A percentile compares a stretch with the other conserved stretches of the same genome.
phyloP scores from a whole-genome alignment of 2,888 invertebrate genomes.

The Mechanitis mazaeus region DNA sequence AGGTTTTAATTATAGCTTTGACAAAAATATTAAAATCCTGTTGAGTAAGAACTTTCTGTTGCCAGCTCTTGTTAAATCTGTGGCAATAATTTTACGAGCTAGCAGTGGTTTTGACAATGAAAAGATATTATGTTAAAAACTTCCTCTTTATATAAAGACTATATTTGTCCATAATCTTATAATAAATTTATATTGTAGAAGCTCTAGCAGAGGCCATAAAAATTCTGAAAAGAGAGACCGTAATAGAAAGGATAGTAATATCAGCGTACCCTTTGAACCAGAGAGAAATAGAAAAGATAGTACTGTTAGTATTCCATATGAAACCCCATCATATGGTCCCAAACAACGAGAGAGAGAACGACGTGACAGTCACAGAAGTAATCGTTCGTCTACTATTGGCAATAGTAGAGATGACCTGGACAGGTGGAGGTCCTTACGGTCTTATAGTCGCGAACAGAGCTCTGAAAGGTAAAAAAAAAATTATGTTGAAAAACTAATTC shows the following conservation, averaged over 20 bases:
- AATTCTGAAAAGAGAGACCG: constrained; percentile 61
- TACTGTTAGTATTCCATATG: constrained; percentile 61
- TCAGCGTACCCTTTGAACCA: constrained; percentile 54
- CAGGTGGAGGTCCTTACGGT: constrained; percentile 66
- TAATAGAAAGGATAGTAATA: constrained; percentile 60
- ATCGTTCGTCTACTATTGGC: constrained; percentile 66
- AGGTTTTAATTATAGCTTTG: too few relatives aligned
- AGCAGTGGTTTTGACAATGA: too few relatives aligned
- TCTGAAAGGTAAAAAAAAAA: constrained; percentile 57
- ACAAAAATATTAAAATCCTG: too few relatives aligned
- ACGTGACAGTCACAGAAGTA: constrained; percentile 64
- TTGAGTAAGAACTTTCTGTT: too few relatives aligned
- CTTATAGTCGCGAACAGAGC: constrained; percentile 71
- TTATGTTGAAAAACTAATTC: too few relatives aligned
- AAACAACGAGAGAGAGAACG: constrained; percentile 59
- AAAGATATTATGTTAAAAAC: too few relatives aligned
- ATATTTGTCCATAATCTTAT: not conserved
- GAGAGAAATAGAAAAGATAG: constrained; percentile 58
- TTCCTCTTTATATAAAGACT: too few relatives aligned
- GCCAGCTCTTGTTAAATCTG: too few relatives aligned
- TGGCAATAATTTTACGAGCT: too few relatives aligned
- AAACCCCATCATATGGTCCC: constrained; percentile 44
- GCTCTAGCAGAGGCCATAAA: constrained; percentile 64
- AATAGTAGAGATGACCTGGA: constrained; percentile 70
- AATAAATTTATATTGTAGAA: constrained; percentile 41